Base-by-base conservation (phyloP, 1,140 invertebrate species). In the Pinna nobilis region DNA sequence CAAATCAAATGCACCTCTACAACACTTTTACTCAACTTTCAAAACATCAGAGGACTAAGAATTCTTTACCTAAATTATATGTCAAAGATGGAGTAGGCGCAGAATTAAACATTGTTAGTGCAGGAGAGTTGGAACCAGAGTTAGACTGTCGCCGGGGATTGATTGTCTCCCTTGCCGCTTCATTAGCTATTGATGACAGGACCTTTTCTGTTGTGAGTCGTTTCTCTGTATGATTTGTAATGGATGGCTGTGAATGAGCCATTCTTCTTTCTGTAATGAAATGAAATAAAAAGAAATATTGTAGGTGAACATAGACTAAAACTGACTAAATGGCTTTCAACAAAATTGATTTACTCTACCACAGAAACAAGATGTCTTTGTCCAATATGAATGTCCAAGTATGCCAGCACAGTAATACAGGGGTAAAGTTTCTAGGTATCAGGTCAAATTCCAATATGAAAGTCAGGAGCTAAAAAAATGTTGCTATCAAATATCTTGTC, bases 171-270 rank as follows among this genome's bases (percentile, higher is more conserved):
- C 82, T 77, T 23, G 84, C 85, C 60, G 84, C 86, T 77, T 89
- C 88, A 69, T 82, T 82, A 7, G 88, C 85, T 44, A 89, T 65
- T 20, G 91, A 88, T 89, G 92, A 86, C 89, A 91, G 87, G 90
- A 93, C 88, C 91, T 92, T 89, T 90, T 93, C 87, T 90, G 92
- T 89, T 86, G 91, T 79, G 32, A 80, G 73, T 69, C 84, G 82
- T 37, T 87, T 85, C 35, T 82, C 80, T 25, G 72, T 75, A 55
- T 87, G 85, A 37, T 81, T 85, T 15, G 80, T 69, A 23, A 82
- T 15, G 20, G 77, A 37, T 28, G 76, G 68, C 49, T 76, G 76
- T 37, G 69, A 65, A 65, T 77, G 74, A 3, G 78, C 51, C 30
- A 87, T 65, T 76, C 82, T 81, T 68, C 87, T 67, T 61, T 88